These are phyloP conservation scores for Florisuga fusca DNA, from an alignment of 2,797 vertebrate species.

Conservation along the genomic window DNA sequence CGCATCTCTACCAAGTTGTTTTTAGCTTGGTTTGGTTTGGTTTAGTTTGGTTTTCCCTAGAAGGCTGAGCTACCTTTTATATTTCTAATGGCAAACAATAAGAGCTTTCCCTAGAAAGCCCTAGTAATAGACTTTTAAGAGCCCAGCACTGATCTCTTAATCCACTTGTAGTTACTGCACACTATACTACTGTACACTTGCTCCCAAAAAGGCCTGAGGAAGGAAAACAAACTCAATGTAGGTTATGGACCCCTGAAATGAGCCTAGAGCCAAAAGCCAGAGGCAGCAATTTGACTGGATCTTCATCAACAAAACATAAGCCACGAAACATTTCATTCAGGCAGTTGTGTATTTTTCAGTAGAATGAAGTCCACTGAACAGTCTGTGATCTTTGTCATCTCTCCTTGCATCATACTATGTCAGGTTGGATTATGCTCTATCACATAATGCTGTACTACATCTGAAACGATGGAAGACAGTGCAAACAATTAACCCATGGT, in stretches of 20 bases:
- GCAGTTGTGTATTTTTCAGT: background rate
- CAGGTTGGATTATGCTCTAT: background rate
- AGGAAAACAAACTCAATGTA: background rate
- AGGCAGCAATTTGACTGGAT: background rate
- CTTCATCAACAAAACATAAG: conserved; percentile 11
- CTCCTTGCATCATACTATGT: background rate
- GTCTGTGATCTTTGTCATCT: background rate
- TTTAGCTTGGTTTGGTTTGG: background rate
- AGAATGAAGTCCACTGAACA: background rate
- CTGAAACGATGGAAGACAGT: background rate
- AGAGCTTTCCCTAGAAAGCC: background rate
- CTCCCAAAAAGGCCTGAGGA: background rate
- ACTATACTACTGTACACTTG: too few relatives aligned
- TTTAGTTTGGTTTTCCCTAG: too few relatives aligned
- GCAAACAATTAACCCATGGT: background rate
- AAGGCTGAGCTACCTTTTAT: background rate
- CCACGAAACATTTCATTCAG: background rate
- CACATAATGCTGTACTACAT: background rate
- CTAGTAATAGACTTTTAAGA: background rate
- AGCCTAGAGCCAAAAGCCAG: background rate
- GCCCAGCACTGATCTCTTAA: background rate
- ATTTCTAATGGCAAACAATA: background rate
- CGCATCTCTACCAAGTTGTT: background rate
- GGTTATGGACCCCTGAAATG: background rate
- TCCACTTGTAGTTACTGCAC: background rate